Evolutionary conservation across 2,888 invertebrate genomes (phyloP).

Genomic region (Noctua comes): DNA sequence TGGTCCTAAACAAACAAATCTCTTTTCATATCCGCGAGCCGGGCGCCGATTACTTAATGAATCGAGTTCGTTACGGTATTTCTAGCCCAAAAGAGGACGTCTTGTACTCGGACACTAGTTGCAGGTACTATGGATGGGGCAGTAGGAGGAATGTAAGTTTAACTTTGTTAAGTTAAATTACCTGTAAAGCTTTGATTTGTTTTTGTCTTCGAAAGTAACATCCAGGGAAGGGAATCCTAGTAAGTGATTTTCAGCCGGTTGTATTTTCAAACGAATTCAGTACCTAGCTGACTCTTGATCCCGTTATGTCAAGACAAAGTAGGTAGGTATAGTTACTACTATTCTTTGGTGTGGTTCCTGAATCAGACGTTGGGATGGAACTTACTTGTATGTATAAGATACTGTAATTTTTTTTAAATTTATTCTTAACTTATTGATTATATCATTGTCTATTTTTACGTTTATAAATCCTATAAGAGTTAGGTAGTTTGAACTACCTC

Average conservation of each 20-base stretch:
- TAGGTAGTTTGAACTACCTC: background rate
- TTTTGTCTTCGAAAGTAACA: background rate
- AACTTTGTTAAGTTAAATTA: background rate
- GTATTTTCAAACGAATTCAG: background rate
- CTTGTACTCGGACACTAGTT: conserved; percentile 65
- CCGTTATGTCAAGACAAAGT: background rate
- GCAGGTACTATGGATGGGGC: conserved; percentile 83
- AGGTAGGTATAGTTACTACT: background rate
- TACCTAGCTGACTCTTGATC: background rate
- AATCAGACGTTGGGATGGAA: background rate
- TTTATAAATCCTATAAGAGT: background rate
- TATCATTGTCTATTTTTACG: background rate
- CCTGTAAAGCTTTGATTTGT: background rate
- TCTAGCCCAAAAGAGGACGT: conserved; percentile 44
- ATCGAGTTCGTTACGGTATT: conserved; percentile 81
- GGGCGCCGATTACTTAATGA: conserved; percentile 76
- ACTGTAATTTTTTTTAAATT: too few species aligned
- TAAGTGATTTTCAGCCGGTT: background rate
- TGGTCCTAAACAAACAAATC: conserved; percentile 78
- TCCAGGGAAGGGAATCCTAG: background rate
- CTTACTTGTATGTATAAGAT: background rate
- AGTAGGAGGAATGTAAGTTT: conserved; percentile 84
- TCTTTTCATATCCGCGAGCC: conserved; percentile 76
- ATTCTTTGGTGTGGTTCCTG: too few species aligned
- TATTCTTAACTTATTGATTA: too few species aligned